phyloP scores from a whole-genome alignment of 2,113 vertebrate genomes.

The Perccottus glenii region DNA sequence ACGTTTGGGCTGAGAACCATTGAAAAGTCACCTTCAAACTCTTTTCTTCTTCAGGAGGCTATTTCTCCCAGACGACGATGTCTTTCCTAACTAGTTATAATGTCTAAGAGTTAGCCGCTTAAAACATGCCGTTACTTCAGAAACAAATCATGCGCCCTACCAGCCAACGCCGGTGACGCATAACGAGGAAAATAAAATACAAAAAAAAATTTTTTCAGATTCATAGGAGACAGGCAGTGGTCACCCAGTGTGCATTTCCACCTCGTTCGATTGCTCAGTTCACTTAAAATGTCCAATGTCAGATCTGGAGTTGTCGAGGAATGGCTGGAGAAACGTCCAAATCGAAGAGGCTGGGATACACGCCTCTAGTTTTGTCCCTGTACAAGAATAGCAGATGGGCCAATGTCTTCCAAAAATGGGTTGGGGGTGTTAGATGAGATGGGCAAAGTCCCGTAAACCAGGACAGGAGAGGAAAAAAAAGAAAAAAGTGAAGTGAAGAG shows the following conservation, averaged over 20 bases:
- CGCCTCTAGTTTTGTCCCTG: conserved; percentile 16
- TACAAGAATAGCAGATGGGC: conserved; percentile 3
- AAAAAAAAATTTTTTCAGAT: conserved; percentile 25
- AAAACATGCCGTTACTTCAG: conserved; percentile 62
- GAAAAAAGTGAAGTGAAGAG: conserved; percentile 56
- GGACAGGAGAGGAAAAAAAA: conserved; percentile 67
- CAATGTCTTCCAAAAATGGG: conserved; percentile 43
- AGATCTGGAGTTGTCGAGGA: conserved; percentile 35
- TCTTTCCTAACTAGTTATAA: conserved; percentile 48
- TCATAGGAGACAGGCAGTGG: conserved; percentile 68
- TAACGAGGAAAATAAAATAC: conserved; percentile 37
- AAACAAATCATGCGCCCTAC: conserved; percentile 24
- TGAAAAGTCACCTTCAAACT: conserved; percentile 24
- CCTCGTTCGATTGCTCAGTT: conserved; percentile 55
- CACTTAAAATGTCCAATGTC: conserved; percentile 43
- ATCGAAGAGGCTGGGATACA: conserved; percentile 31
- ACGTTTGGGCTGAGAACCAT: conserved; percentile 34
- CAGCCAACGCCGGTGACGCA: conserved; percentile 48
- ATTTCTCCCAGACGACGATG: conserved; percentile 31
- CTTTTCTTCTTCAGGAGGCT: conserved; percentile 3
- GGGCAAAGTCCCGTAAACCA: conserved; percentile 52
- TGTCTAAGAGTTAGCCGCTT: conserved; percentile 65
- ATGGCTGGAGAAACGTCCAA: conserved; percentile 42
- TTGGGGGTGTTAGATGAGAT: background rate
- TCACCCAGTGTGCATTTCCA: conserved; percentile 63